Percentiles rank a stretch among this genome's conserved stretches.
phyloP scores from a whole-genome alignment of 2,797 vertebrate genomes.

The Sebastes itinus region DNA sequence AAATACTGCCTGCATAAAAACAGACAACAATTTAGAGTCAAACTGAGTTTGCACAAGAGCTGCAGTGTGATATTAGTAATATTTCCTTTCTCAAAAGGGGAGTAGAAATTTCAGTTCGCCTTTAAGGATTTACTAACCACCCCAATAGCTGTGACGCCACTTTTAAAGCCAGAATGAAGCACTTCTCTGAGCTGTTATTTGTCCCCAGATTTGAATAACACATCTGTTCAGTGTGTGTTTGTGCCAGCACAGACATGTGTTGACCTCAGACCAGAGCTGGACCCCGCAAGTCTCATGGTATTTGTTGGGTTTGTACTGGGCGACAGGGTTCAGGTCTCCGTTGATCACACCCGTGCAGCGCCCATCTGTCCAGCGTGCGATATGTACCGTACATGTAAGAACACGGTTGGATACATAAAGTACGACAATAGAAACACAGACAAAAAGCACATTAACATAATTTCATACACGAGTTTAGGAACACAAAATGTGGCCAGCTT shows the following conservation, averaged over 20 bases:
- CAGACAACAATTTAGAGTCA: background rate
- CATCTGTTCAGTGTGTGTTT: conserved; percentile 57
- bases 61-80: background rate
- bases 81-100: background rate
- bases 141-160: background rate
- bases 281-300: conserved; percentile 46
- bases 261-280: conserved; percentile 54
- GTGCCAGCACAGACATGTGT: conserved; percentile 67
- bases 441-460: conserved; percentile 11
- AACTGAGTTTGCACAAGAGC: background rate
- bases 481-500: conserved; percentile 32
- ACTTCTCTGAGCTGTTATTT: conserved; percentile 17
- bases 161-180: conserved; percentile 10
- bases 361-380: conserved; percentile 65
- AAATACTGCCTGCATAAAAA: background rate
- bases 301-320: conserved; percentile 46
- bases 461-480: conserved; percentile 25
- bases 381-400: conserved; percentile 19
- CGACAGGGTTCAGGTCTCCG: conserved; percentile 51
- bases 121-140: background rate
- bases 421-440: conserved; percentile 18
- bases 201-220: conserved; percentile 40
- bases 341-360: conserved; percentile 51
- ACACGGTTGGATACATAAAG: conserved; percentile 18
- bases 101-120: background rate